Conservation (phyloP, 1,140 invertebrate species). For the Drosophila subobscura region DNA sequence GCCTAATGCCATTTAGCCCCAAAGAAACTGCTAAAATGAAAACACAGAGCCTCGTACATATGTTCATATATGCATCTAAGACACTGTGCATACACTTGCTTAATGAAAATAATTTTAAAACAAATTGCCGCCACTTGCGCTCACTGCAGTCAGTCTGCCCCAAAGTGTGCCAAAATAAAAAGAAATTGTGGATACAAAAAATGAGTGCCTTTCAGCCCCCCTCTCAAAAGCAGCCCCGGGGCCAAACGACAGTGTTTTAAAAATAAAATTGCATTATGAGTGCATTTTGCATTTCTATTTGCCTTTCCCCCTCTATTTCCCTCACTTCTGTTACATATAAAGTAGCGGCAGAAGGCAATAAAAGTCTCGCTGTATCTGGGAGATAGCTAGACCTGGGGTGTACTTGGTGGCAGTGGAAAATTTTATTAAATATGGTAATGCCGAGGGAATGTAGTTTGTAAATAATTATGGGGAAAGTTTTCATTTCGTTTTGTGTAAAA, state of each 20-base stretch:
- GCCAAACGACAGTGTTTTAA: conserved; percentile 67
- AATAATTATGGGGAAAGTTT: conserved; percentile 1
- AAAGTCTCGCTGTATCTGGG: not conserved
- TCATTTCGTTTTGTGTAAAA: no score
- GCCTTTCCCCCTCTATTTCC: conserved; percentile 21
- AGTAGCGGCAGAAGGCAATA: conserved; percentile 9
- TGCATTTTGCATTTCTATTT: conserved; percentile 52
- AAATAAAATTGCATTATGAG: conserved; percentile 80
- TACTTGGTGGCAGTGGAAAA: conserved; percentile 20
- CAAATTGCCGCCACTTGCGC: conserved; percentile 76
- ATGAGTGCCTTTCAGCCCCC: conserved; percentile 3
- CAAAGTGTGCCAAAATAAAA: conserved; percentile 70
- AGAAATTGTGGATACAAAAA: conserved; percentile 19
- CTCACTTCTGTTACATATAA: conserved; percentile 6
- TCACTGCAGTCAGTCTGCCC: conserved; percentile 11
- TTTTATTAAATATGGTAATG: conserved; percentile 26
- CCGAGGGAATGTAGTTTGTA: not conserved
- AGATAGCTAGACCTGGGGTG: conserved; percentile 16
- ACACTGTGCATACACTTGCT: conserved; percentile 25
- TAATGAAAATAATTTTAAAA: conserved; percentile 66
- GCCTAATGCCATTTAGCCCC: conserved; percentile 19
- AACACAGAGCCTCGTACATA: not conserved
- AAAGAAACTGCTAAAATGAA: conserved; percentile 9
- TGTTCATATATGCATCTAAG: not conserved
- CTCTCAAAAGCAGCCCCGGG: conserved; percentile 14